Evolutionary conservation across 2,888 invertebrate species (phyloP).

Genomic region (Tiphia femorata): DNA sequence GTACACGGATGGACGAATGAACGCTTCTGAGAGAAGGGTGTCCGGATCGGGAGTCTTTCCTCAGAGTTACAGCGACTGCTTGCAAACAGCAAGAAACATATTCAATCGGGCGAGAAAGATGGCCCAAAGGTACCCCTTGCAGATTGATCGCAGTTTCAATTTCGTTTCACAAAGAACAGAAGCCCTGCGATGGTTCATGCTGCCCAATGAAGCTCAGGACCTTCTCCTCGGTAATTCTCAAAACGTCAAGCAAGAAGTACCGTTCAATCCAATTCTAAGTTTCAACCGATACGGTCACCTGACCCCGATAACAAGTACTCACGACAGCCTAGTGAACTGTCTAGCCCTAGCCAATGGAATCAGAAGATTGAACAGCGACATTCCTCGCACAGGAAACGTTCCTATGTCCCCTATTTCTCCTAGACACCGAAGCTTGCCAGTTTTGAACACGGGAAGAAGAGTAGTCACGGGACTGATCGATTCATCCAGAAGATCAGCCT

Average conservation of each 20-base stretch:
- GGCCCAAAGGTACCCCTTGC: slow-evolving; percentile 80
- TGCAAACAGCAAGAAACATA: slow-evolving; percentile 83
- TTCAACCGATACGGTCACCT: slow-evolving; percentile 27
- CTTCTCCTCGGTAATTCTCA: slow-evolving; percentile 80
- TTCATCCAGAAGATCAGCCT: neutral
- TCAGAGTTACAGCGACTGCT: slow-evolving; percentile 81
- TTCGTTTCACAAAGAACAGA: slow-evolving; percentile 79
- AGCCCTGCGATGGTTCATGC: slow-evolving; percentile 87
- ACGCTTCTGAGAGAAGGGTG: slow-evolving; percentile 78
- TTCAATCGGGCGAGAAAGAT: slow-evolving; percentile 83
- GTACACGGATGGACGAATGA: slow-evolving; percentile 83
- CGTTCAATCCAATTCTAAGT: slow-evolving; percentile 75
- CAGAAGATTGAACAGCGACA: slow-evolving; percentile 64
- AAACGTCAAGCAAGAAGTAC: slow-evolving; percentile 82
- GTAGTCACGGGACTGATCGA: no score
- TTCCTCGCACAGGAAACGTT: slow-evolving; percentile 55
- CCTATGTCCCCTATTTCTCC: slow-evolving; percentile 72
- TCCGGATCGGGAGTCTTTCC: slow-evolving; percentile 82
- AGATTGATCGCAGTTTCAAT: slow-evolving; percentile 78
- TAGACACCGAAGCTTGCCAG: slow-evolving; percentile 79
- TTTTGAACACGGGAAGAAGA: slow-evolving; percentile 52
- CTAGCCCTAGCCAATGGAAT: slow-evolving; percentile 45
- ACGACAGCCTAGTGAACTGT: slow-evolving; percentile 35
- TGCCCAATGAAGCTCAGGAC: slow-evolving; percentile 88
- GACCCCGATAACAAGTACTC: slow-evolving; percentile 27